phyloP scores from a whole-genome alignment of 2,888 invertebrate genomes.

The Idaea straminata region DNA sequence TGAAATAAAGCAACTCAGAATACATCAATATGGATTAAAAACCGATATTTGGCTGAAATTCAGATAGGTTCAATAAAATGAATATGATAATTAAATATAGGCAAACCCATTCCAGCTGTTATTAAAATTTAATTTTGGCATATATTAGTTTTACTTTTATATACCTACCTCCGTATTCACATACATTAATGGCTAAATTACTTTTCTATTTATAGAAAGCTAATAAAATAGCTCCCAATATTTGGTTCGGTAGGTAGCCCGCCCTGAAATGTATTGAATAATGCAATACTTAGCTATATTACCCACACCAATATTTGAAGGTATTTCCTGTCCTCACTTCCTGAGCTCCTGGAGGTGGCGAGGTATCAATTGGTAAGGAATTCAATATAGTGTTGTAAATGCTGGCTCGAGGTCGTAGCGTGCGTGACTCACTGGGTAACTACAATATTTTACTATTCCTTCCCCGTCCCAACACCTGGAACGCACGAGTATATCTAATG shows the following conservation, averaged over 20 bases:
- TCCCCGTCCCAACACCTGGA: conserved; percentile 49
- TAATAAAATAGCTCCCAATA: background rate
- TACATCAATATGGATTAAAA: background rate
- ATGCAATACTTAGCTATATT: conserved; percentile 29
- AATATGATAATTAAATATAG: background rate
- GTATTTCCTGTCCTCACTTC: conserved; percentile 58
- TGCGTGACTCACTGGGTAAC: conserved; percentile 38
- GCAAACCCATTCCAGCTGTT: background rate
- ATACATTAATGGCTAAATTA: background rate
- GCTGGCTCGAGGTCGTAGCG: conserved; percentile 41
- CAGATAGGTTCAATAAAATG: background rate
- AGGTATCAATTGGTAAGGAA: conserved; percentile 67
- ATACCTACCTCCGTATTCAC: background rate
- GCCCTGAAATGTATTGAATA: conserved; percentile 25
- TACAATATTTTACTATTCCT: conserved; percentile 54
- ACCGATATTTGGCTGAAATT: background rate
- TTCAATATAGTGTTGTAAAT: conserved; percentile 63
- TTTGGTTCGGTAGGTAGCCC: background rate
- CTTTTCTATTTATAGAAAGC: background rate
- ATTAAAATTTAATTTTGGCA: background rate
- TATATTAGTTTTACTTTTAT: background rate
- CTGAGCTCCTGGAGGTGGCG: conserved; percentile 59
- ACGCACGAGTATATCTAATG: conserved; percentile 39
- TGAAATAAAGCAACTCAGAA: background rate
- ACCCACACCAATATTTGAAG: conserved; percentile 36